Conservation (phyloP, 2,888 invertebrate species). For the Rhyacophila evoluta region DNA sequence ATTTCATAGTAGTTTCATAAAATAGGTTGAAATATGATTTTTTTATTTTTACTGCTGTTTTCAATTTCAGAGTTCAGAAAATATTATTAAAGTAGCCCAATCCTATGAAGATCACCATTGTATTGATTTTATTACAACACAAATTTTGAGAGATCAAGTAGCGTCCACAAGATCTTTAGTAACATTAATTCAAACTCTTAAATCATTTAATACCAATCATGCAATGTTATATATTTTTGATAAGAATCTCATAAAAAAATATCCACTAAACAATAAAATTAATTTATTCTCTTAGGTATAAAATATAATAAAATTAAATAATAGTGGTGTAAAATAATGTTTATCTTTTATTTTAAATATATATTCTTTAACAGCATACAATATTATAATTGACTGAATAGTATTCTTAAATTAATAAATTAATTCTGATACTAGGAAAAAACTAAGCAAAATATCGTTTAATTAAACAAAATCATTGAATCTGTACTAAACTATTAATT, state of each 20-base stretch:
- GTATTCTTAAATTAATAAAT: not conserved
- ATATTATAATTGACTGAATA: not conserved
- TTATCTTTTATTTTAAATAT: not conserved
- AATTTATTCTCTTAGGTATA: not conserved
- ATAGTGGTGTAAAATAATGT: not conserved
- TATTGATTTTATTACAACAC: slow-evolving; percentile 67
- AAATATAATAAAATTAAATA: not conserved
- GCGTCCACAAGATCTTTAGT: slow-evolving; percentile 58
- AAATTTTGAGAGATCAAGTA: slow-evolving; percentile 69
- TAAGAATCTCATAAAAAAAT: slow-evolving; percentile 57
- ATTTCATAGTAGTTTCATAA: too few species aligned
- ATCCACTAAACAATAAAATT: not conserved
- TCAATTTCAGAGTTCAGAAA: slow-evolving; percentile 57
- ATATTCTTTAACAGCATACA: not conserved
- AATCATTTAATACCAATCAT: slow-evolving; percentile 56
- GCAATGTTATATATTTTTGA: slow-evolving; percentile 59
- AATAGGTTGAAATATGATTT: too few species aligned
- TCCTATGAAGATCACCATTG: slow-evolving; percentile 66
- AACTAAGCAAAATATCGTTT: too few species aligned
- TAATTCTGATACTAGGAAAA: too few species aligned
- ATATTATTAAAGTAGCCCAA: slow-evolving; percentile 62
- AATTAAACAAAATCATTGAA: too few species aligned
- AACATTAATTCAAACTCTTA: slow-evolving; percentile 57
- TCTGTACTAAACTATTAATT: too few species aligned
- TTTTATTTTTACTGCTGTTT: too few species aligned